Base-by-base conservation (phyloP, 2,888 invertebrate genomes). In the Epistrophe eligans region DNA sequence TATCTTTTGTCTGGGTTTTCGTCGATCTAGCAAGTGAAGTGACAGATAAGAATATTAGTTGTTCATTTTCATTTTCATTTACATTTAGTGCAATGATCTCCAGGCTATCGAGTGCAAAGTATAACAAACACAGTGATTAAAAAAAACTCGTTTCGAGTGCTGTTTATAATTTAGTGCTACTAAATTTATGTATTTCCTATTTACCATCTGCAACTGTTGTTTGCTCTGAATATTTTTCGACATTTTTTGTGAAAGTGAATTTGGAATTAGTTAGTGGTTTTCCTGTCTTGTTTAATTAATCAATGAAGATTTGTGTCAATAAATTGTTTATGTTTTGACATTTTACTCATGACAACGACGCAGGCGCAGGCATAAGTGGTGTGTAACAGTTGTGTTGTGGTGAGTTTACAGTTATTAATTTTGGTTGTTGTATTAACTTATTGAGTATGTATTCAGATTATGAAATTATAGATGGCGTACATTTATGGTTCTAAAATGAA, bases 291-390 rank as follows among this genome's bases (percentile, higher is more conserved):
- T 35, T 64, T 50, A 70, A 73, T 73, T 73, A 85, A 87, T 82
- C 87, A 74, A 87, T 82, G 79, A 24, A 64, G 48, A 77, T 52
- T 73, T 35, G 62, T 70, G 70, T 67, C 43, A 66, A 11, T 48
- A 77, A 71, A 62, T 81, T 81, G 85, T 87, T 87, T 77, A 79
- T 87, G 82, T 87, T 87, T 77, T 82, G 87, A 79, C 79, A 74
- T 74, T 62, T 82, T 64, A 76, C 82, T 79, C 79, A 79, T 87
- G 82, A 76, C 82, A 82, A 87, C 82, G 62, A 66, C 71, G 58
- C 72, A 77, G 32, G 62, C 83, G 66, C 40, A 62, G 40, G 3
- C 6, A 43, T 15, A 19, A 13, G 52, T 52, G 28, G 43, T 80
- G 79, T 45, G 40, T 62, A 50, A 76, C 66, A 45, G 43, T 43